Evolutionary conservation across 2,113 vertebrate species (phyloP).

Genomic region (Labeo rohita): DNA sequence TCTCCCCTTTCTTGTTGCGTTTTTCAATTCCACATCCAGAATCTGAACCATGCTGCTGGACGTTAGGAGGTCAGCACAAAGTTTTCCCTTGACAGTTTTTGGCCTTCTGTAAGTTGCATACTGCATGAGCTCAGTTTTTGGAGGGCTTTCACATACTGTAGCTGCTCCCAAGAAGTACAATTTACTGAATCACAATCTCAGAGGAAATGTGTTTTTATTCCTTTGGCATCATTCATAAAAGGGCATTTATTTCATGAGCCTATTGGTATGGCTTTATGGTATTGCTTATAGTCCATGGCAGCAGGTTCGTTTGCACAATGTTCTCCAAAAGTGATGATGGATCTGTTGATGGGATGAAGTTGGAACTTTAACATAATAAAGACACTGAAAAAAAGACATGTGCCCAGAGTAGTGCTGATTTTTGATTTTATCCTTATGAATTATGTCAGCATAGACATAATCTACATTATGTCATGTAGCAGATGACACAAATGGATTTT

Average conservation of each 20-base stretch:
- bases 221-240: neutral
- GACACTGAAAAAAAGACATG: neutral
- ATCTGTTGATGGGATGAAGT: neutral
- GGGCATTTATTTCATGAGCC: neutral
- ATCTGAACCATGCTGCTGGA: slow-evolving; percentile 22
- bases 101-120: neutral
- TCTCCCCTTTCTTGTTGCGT: slow-evolving; percentile 25
- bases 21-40: slow-evolving; percentile 26
- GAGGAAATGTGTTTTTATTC: neutral
- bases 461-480: neutral
- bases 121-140: slow-evolving; percentile 15
- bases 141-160: neutral
- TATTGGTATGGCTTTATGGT: neutral
- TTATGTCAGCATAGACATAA: neutral
- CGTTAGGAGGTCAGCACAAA: neutral
- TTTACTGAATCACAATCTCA: slow-evolving; percentile 4
- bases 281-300: neutral
- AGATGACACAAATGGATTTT: neutral
- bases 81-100: slow-evolving; percentile 3
- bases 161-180: slow-evolving; percentile 4
- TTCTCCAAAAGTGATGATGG: neutral
- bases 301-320: neutral
- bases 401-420: neutral
- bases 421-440: neutral
- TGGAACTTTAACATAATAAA: neutral